Percentiles rank a stretch among this genome's conserved stretches.
Evolutionary conservation across 1,140 invertebrate species (phyloP).

Genomic region (Chrysoperla carnea): DNA sequence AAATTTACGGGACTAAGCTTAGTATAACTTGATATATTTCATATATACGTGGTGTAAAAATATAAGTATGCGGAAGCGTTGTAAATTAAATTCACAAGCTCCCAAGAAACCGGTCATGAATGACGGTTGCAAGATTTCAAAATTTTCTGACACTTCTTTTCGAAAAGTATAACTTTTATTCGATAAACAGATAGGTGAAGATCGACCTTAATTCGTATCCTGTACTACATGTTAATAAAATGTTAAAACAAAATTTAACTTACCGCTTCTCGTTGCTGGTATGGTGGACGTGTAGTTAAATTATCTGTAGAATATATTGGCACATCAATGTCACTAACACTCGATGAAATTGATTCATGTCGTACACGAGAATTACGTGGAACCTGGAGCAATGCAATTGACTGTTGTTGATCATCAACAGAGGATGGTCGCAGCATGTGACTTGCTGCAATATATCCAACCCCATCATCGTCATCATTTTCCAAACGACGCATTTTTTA

Average conservation of each 20-base stretch:
- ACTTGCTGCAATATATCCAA: constrained; percentile 35
- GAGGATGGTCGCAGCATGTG: constrained; percentile 31
- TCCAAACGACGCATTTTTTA: constrained; percentile 15
- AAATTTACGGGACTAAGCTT: no score
- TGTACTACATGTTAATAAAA: no score
- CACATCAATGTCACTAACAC: constrained; percentile 34
- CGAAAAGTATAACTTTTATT: no score
- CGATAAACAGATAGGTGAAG: no score
- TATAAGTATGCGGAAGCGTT: no score
- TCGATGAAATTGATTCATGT: constrained; percentile 34
- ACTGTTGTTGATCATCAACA: constrained; percentile 16
- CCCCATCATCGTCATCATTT: constrained; percentile 32
- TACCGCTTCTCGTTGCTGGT: background rate
- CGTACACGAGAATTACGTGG: constrained; percentile 19
- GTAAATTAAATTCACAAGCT: no score
- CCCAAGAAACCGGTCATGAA: no score
- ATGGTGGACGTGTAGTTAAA: constrained; percentile 7
- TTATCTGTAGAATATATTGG: constrained; percentile 29
- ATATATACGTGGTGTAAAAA: no score
- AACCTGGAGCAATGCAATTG: constrained; percentile 25
- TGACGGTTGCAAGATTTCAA: no score
- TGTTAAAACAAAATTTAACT: background rate
- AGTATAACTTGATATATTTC: no score
- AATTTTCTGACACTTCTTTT: no score
- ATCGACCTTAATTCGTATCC: no score